phyloP scores from a whole-genome alignment of 2,797 vertebrate genomes.

The Accipiter minullus region DNA sequence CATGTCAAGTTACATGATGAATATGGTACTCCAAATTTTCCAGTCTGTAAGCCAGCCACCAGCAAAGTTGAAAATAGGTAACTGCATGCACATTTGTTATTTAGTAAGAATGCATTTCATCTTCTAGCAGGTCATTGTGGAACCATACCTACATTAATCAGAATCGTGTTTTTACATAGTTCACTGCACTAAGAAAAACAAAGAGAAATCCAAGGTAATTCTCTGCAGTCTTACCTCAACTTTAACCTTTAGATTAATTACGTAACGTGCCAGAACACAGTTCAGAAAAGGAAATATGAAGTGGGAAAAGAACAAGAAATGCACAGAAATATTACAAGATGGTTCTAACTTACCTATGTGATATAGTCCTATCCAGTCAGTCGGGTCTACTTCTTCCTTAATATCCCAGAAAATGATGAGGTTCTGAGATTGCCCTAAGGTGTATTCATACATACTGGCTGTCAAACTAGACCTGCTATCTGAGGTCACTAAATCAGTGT shows the following conservation, averaged over 20 bases:
- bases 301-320: neutral
- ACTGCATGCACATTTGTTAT: neutral
- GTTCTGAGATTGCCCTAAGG: conserved; percentile 89
- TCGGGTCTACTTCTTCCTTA: conserved; percentile 97
- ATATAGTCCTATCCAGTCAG: conserved; percentile 98
- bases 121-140: neutral
- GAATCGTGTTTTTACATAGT: neutral
- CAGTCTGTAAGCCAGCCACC: neutral
- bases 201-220: neutral
- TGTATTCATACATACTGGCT: conserved; percentile 92
- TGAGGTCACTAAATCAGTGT: conserved; percentile 93
- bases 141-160: neutral
- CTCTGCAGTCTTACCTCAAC: neutral
- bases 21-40: neutral
- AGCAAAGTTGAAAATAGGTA: neutral
- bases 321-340: neutral
- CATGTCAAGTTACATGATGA: neutral
- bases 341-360: conserved; percentile 87
- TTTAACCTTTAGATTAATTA: neutral
- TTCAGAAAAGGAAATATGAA: neutral
- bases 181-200: neutral
- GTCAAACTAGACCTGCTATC: conserved; percentile 94
- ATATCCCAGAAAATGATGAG: conserved; percentile 98
- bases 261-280: neutral
- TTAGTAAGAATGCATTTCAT: neutral